Percentiles rank a stretch among this genome's conserved stretches.
phyloP scores from a whole-genome alignment of 2,113 vertebrate genomes.

The Gadus macrocephalus region DNA sequence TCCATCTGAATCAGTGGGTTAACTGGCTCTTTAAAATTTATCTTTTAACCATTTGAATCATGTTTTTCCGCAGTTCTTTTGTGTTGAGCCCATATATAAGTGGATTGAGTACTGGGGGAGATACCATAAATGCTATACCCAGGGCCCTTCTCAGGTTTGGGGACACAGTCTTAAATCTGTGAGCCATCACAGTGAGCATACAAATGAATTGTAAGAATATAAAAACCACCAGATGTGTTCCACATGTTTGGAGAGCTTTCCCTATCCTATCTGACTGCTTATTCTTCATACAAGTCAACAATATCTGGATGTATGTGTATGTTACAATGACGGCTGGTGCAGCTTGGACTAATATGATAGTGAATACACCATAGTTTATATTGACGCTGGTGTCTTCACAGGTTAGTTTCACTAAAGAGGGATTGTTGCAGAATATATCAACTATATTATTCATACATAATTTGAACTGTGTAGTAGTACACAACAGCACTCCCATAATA shows the following conservation, averaged over 20 bases:
- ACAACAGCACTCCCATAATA: conserved; percentile 23
- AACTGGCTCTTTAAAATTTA: too few species aligned
- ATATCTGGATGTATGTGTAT: conserved; percentile 60
- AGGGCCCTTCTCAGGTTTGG: conserved; percentile 42
- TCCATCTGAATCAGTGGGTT: too few species aligned
- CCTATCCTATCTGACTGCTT: conserved; percentile 31
- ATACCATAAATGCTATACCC: conserved; percentile 50
- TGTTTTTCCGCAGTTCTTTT: conserved; percentile 43
- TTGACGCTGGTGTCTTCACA: conserved; percentile 51
- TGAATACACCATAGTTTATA: conserved; percentile 50
- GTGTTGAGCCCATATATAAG: conserved; percentile 57
- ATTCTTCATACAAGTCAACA: conserved; percentile 32
- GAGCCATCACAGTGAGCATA: conserved; percentile 31
- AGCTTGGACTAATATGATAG: background rate
- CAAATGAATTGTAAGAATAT: conserved; percentile 49
- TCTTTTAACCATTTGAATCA: conserved; percentile 28
- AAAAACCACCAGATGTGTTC: conserved; percentile 55
- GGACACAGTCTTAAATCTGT: conserved; percentile 31
- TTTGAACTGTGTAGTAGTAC: conserved; percentile 16
- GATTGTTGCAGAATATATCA: conserved; percentile 64
- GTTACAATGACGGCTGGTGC: conserved; percentile 26
- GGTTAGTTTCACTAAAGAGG: conserved; percentile 46
- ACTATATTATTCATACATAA: conserved; percentile 51
- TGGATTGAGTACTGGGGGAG: conserved; percentile 60
- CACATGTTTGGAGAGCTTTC: conserved; percentile 64